phyloP scores from a whole-genome alignment of 2,888 invertebrate species.

The Lasioglossum malachurum region DNA sequence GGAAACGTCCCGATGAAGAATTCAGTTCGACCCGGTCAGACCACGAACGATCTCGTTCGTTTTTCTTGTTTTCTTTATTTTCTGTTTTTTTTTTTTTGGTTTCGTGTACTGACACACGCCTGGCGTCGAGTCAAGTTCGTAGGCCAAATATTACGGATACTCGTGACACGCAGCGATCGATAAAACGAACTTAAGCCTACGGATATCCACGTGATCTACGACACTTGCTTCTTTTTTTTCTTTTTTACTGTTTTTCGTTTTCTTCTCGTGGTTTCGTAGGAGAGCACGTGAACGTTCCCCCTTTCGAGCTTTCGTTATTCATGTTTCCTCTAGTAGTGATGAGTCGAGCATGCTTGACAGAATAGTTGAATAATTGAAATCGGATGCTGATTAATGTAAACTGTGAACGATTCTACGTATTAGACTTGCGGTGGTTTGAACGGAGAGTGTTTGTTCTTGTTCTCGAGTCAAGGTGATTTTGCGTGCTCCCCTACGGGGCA shows the following conservation, averaged over 20 bases:
- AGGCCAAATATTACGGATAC: conserved; percentile 63
- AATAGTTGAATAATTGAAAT: not conserved
- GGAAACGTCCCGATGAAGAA: conserved; percentile 18
- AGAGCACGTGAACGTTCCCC: conserved; percentile 48
- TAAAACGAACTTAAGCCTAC: conserved; percentile 63
- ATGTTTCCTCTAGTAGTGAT: conserved; percentile 12
- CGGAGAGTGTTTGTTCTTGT: conserved; percentile 13
- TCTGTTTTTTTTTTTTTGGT: not conserved
- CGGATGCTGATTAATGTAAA: conserved; percentile 17
- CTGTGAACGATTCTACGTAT: not conserved
- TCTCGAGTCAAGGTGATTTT: conserved; percentile 32
- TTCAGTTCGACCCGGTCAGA: conserved; percentile 11
- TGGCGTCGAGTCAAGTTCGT: conserved; percentile 38
- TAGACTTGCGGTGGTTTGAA: not conserved
- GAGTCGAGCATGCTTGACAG: not conserved
- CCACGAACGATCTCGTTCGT: not conserved
- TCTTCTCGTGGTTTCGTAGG: conserved; percentile 30
- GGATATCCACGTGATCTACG: conserved; percentile 47
- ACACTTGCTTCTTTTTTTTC: conserved; percentile 31
- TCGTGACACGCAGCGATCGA: conserved; percentile 55
- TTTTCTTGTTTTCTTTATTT: not conserved
- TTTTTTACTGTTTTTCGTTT: conserved; percentile 17
- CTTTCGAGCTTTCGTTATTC: not conserved
- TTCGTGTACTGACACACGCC: conserved; percentile 12
- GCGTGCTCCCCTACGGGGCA: conserved; percentile 49